Conservation (phyloP, 2,888 invertebrate genomes). For the Odiellus spinosus region DNA sequence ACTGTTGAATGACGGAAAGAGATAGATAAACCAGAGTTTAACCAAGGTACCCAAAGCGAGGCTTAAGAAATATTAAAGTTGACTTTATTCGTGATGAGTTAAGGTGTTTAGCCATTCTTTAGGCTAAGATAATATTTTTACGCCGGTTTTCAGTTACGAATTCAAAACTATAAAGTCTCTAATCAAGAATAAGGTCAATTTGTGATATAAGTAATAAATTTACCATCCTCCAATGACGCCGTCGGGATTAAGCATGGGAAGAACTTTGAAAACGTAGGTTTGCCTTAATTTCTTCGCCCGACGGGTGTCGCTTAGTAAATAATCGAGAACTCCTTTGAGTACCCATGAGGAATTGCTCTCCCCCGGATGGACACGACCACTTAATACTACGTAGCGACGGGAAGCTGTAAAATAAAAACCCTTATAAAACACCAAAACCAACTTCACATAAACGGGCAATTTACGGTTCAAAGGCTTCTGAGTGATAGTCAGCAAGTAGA, state of each 20-base stretch:
- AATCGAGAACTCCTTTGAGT: conserved; percentile 58
- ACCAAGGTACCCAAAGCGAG: background rate
- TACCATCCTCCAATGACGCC: conserved; percentile 74
- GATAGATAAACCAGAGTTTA: background rate
- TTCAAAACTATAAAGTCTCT: too few species aligned
- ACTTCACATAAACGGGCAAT: too few species aligned
- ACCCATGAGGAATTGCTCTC: conserved; percentile 79
- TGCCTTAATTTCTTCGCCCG: conserved; percentile 45
- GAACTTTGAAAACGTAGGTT: conserved; percentile 63
- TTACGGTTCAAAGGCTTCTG: conserved; percentile 11
- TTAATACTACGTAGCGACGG: conserved; percentile 42
- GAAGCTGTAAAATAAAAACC: conserved; percentile 6
- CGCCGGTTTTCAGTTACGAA: too few species aligned
- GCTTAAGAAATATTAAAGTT: too few species aligned
- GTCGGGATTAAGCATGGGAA: conserved; percentile 77
- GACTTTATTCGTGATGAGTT: too few species aligned
- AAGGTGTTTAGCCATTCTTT: too few species aligned
- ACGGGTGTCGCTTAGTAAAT: conserved; percentile 42
- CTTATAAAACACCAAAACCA: too few species aligned
- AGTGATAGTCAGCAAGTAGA: conserved; percentile 60
- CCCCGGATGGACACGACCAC: conserved; percentile 68
- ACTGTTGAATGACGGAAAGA: conserved; percentile 38
- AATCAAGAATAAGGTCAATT: too few species aligned
- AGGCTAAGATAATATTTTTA: too few species aligned
- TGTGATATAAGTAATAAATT: too few species aligned